A percentile compares a stretch with the other conserved stretches of the same genome.
These are phyloP conservation scores for Meganola albula DNA, from an alignment of 2,888 invertebrate genomes.

Conservation along the genomic window DNA sequence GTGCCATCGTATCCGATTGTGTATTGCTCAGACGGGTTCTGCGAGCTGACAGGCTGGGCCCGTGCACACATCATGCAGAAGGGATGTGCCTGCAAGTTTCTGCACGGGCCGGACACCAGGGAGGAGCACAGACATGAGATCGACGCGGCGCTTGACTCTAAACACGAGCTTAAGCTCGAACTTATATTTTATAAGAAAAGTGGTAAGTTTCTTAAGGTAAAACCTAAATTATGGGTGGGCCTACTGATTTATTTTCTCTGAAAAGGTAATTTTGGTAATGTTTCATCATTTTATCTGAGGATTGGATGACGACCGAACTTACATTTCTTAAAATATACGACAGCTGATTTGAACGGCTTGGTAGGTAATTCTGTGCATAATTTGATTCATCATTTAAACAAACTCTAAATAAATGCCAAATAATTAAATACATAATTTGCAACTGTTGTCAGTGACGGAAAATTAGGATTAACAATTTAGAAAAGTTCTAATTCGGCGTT, in stretches of 20 bases:
- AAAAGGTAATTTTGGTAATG: too few relatives aligned
- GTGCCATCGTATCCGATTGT: conserved; percentile 95
- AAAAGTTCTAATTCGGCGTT: too few relatives aligned
- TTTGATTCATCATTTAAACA: too few relatives aligned
- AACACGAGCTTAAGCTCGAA: conserved; percentile 95
- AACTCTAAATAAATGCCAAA: too few relatives aligned
- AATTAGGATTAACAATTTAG: conserved; percentile 7
- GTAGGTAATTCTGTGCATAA: too few relatives aligned
- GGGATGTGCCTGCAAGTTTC: conserved; percentile 95
- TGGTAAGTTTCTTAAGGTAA: conserved; percentile 85
- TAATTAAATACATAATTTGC: conserved; percentile 2
- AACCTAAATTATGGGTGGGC: too few relatives aligned
- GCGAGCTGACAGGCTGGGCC: conserved; percentile 95
- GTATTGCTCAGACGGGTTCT: conserved; percentile 97
- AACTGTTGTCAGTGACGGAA: conserved; percentile 3
- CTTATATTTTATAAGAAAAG: conserved; percentile 96
- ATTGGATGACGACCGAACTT: too few relatives aligned
- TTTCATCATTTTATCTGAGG: too few relatives aligned
- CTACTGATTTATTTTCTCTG: too few relatives aligned
- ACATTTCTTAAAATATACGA: too few relatives aligned
- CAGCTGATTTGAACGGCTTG: too few relatives aligned
- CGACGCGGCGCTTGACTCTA: conserved; percentile 91
- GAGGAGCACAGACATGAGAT: conserved; percentile 93
- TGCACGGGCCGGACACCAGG: conserved; percentile 93
- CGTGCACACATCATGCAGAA: conserved; percentile 98